Evolutionary conservation across 2,888 invertebrate species (phyloP).

Genomic region (Apomyelois bistriatella): DNA sequence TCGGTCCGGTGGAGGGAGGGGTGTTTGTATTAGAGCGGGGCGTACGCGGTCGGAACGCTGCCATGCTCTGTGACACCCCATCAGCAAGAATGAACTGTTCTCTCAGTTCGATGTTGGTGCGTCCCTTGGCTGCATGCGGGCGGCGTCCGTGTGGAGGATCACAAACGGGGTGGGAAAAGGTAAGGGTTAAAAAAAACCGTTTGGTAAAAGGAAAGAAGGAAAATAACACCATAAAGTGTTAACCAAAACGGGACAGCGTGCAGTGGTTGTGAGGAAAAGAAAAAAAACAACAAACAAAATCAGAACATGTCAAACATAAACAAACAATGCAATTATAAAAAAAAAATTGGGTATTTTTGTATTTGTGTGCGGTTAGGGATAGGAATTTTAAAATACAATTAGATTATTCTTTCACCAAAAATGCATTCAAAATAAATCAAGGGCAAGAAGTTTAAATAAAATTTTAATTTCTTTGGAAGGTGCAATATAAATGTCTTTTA

Average conservation of each 20-base stretch:
- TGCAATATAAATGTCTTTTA: background rate
- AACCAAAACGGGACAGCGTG: slow-evolving; percentile 68
- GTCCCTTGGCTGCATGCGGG: slow-evolving; percentile 95
- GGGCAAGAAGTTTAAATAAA: slow-evolving; percentile 43
- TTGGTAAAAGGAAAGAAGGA: slow-evolving; percentile 59
- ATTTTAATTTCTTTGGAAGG: slow-evolving; percentile 13
- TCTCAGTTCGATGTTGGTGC: slow-evolving; percentile 99
- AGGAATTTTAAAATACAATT: slow-evolving; percentile 71
- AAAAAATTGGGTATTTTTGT: slow-evolving; percentile 45
- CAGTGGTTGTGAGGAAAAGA: slow-evolving; percentile 69
- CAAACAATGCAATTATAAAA: slow-evolving; percentile 59
- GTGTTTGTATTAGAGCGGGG: slow-evolving; percentile 88
- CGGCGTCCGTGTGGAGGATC: slow-evolving; percentile 73
- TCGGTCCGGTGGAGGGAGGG: slow-evolving; percentile 90
- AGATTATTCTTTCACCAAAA: slow-evolving; percentile 72
- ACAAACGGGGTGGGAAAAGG: slow-evolving; percentile 50
- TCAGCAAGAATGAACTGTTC: slow-evolving; percentile 99
- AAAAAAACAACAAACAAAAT: slow-evolving; percentile 78
- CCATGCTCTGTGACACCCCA: slow-evolving; percentile 99
- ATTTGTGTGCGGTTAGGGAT: slow-evolving; percentile 71
- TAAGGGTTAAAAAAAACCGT: slow-evolving; percentile 62
- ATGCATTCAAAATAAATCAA: slow-evolving; percentile 56
- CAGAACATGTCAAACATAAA: slow-evolving; percentile 75
- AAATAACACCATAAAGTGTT: slow-evolving; percentile 68
- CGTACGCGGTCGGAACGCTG: slow-evolving; percentile 97